Evolutionary conservation across 2,113 vertebrate genomes (phyloP).

Genomic region (Phoxinus phoxinus): DNA sequence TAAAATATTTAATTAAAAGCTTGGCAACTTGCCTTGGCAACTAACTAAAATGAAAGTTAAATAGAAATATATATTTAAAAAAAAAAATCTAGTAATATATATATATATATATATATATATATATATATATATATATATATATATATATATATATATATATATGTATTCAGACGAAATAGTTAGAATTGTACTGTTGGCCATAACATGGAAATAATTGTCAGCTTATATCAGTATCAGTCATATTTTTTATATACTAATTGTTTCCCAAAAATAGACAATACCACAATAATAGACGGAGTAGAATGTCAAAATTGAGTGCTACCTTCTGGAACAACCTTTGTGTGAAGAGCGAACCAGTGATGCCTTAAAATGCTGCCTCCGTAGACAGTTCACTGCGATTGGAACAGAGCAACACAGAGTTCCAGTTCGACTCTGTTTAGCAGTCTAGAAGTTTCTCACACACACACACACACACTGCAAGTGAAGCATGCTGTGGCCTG

Average conservation of each 20-base stretch:
- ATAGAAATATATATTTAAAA: too few relatives aligned
- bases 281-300: not conserved
- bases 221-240: not conserved
- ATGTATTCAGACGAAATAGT: not conserved
- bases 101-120: too few relatives aligned
- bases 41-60: too few relatives aligned
- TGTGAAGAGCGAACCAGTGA: not conserved
- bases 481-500: slow-evolving; percentile 6
- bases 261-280: not conserved
- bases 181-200: not conserved
- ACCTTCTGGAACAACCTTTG: not conserved
- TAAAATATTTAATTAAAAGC: not conserved
- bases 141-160: too few relatives aligned
- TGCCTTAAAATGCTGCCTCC: not conserved
- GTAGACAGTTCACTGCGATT: not conserved
- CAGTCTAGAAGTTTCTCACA: not conserved
- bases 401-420: not conserved
- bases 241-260: not conserved
- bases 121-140: too few relatives aligned
- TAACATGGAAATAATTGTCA: not conserved
- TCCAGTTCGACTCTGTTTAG: not conserved
- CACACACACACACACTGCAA: not conserved
- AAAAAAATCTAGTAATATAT: too few relatives aligned
- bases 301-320: not conserved
- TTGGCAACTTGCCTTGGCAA: not conserved